phyloP scores from a whole-genome alignment of 2,888 invertebrate genomes.

The Leucozona laternaria region DNA sequence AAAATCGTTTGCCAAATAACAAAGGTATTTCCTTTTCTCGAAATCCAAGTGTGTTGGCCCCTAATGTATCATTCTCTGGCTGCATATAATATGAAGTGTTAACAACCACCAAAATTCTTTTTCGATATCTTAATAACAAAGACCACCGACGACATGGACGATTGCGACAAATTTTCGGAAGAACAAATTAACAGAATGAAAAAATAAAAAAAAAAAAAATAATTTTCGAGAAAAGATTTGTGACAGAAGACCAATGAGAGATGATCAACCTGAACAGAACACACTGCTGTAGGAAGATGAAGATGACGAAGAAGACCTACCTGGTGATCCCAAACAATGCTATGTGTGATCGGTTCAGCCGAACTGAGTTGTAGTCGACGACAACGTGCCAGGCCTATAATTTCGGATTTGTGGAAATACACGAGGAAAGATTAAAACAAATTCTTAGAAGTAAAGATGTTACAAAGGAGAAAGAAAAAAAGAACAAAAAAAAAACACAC shows the following conservation, averaged over 20 bases:
- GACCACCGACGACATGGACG: slow-evolving; percentile 66
- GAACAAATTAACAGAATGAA: slow-evolving; percentile 49
- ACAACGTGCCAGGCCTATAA: slow-evolving; percentile 76
- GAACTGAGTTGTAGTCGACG: slow-evolving; percentile 45
- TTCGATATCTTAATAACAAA: slow-evolving; percentile 79
- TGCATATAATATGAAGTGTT: slow-evolving; percentile 79
- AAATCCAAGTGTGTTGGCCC: slow-evolving; percentile 26
- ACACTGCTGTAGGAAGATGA: slow-evolving; percentile 28
- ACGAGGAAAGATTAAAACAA: slow-evolving; percentile 71
- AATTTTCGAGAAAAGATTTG: slow-evolving; percentile 60
- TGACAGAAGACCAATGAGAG: slow-evolving; percentile 76
- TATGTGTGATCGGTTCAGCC: slow-evolving; percentile 46
- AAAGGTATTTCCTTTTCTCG: slow-evolving; percentile 24
- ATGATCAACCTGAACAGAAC: slow-evolving; percentile 46
- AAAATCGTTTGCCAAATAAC: slow-evolving; percentile 28
- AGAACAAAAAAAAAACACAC: background rate
- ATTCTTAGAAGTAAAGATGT: slow-evolving; percentile 72
- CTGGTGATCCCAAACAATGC: slow-evolving; percentile 70
- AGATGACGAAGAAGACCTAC: slow-evolving; percentile 76
- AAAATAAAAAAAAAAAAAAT: slow-evolving; percentile 74
- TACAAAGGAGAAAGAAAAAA: slow-evolving; percentile 64
- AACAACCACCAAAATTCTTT: slow-evolving; percentile 78
- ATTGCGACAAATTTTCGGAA: slow-evolving; percentile 66
- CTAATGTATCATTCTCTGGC: slow-evolving; percentile 64
- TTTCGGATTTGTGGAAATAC: slow-evolving; percentile 75